Conservation (phyloP, 2,888 invertebrate species). For the Pseudococcus jackbeardsleyi region DNA sequence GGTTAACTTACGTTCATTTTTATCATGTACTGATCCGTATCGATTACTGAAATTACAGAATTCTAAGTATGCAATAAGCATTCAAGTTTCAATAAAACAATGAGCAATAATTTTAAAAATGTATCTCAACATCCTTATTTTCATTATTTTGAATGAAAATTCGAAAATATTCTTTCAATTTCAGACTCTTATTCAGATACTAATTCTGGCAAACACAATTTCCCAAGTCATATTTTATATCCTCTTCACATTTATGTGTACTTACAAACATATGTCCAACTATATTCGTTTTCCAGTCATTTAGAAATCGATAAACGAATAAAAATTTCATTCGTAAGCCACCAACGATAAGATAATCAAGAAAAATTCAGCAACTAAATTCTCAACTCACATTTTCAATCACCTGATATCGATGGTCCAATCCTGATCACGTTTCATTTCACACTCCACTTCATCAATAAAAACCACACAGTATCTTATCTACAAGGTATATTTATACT, state of each 20-base stretch:
- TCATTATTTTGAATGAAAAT: too few relatives aligned
- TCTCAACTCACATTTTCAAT: background rate
- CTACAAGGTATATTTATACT: constrained; percentile 42
- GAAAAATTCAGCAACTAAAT: background rate
- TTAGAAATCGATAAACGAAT: background rate
- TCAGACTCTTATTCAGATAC: too few relatives aligned
- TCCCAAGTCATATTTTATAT: too few relatives aligned
- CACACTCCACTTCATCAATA: background rate
- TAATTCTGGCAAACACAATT: too few relatives aligned
- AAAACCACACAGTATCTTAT: constrained; percentile 5
- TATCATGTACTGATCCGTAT: background rate
- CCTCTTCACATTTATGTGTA: background rate
- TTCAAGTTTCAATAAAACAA: too few relatives aligned
- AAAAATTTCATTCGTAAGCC: background rate
- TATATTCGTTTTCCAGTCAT: background rate
- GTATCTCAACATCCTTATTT: too few relatives aligned
- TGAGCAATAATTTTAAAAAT: too few relatives aligned
- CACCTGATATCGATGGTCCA: background rate
- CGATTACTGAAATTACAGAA: background rate
- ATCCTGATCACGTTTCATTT: background rate
- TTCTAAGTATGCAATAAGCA: too few relatives aligned
- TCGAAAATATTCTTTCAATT: too few relatives aligned
- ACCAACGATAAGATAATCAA: background rate
- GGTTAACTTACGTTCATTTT: background rate
- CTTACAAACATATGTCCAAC: background rate